phyloP scores from a whole-genome alignment of 1,140 invertebrate species.

The Proctacanthus coquilletti region DNA sequence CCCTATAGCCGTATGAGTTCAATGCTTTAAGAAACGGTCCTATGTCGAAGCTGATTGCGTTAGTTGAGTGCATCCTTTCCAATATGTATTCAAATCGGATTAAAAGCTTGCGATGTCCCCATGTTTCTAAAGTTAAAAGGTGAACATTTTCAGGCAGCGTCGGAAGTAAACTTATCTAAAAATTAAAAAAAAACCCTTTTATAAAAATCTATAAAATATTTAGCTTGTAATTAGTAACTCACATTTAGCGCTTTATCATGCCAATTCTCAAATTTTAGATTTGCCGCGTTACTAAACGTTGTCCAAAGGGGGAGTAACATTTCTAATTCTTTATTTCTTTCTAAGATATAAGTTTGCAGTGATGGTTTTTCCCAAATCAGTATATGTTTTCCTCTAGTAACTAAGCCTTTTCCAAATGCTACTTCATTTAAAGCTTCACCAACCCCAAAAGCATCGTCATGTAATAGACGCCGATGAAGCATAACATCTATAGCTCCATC shows the following conservation, averaged over 20 bases:
- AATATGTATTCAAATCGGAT: constrained; percentile 73
- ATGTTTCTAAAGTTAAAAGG: constrained; percentile 71
- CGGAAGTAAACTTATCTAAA: constrained; percentile 31
- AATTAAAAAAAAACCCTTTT: too few species aligned
- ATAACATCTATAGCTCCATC: constrained; percentile 65
- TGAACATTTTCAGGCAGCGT: constrained; percentile 59
- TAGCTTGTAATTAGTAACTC: constrained; percentile 3
- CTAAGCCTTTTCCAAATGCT: constrained; percentile 55
- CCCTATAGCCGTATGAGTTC: too few species aligned
- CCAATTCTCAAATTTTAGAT: constrained; percentile 2
- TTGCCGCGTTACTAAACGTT: constrained; percentile 1
- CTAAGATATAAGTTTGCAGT: too few species aligned
- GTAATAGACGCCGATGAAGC: constrained; percentile 70
- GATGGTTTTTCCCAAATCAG: too few species aligned
- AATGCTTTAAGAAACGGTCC: too few species aligned
- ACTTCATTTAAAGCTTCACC: constrained; percentile 83
- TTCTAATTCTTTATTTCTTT: not conserved
- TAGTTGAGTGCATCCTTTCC: too few species aligned
- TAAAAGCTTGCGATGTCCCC: constrained; percentile 46
- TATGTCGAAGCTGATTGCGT: too few species aligned
- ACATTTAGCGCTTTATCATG: not conserved
- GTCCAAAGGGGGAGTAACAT: constrained; percentile 3
- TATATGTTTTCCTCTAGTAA: constrained; percentile 63
- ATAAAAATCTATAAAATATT: too few species aligned
- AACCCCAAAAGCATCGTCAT: constrained; percentile 90